Percentiles rank a stretch among this genome's conserved stretches.
Conservation (phyloP, 2,888 invertebrate genomes). For the Colletes collaris region DNA sequence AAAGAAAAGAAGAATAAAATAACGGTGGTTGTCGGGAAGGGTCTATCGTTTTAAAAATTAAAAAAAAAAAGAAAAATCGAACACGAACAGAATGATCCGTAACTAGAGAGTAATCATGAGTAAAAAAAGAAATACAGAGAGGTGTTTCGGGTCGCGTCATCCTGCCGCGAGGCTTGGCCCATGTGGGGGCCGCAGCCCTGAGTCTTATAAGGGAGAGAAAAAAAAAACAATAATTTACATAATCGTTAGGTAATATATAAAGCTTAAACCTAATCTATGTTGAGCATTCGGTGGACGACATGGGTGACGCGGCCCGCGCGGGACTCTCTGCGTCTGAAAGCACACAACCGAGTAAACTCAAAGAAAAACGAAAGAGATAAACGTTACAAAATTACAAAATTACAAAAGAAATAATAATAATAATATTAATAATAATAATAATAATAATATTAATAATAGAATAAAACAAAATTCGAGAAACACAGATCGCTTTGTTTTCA, state of each 20-base stretch:
- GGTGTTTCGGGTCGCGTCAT: conserved; percentile 67
- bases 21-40: conserved; percentile 17
- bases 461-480: conserved; percentile 40
- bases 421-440: conserved; percentile 35
- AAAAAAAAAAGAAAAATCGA: conserved; percentile 20
- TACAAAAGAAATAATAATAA: conserved; percentile 42
- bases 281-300: conserved; percentile 79
- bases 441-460: conserved; percentile 39
- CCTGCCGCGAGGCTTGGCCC: conserved; percentile 64
- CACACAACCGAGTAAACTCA: conserved; percentile 53
- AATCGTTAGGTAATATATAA: conserved; percentile 70
- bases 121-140: conserved; percentile 34
- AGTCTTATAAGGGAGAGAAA: conserved; percentile 71
- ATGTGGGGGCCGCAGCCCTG: conserved; percentile 50
- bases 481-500: conserved; percentile 46
- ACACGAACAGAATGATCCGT: conserved; percentile 35
- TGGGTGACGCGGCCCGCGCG: conserved; percentile 59
- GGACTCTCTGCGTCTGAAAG: conserved; percentile 48
- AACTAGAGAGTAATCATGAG: conserved; percentile 41
- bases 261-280: conserved; percentile 79
- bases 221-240: conserved; percentile 78
- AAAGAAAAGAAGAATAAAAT: neutral
- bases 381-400: conserved; percentile 41
- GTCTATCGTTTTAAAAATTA: conserved; percentile 28
- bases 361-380: conserved; percentile 16